Evolutionary conservation across 2,888 invertebrate genomes (phyloP), one percentile per base, ranked within the genome.

Genomic region (Apodemia duryi): DNA sequence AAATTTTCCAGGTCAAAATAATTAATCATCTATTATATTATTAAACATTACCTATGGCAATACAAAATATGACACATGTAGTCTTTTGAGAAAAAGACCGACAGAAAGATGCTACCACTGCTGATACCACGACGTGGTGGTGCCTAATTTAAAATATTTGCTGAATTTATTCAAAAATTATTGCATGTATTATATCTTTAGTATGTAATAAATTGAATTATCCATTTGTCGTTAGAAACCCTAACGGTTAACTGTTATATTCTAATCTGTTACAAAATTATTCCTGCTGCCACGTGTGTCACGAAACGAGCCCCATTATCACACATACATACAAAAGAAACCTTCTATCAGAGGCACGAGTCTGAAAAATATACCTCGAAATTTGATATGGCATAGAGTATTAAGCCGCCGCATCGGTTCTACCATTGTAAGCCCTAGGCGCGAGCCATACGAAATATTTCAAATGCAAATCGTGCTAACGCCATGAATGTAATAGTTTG

Each of bases 391-490:
- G 49, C 6, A n/a, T 49, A 49, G 49, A 91, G 84, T 85, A 82
- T 86, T 84, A 82, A 84, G 81, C 75, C 78, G 79, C 76, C 75
- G 75, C 77, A 78, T 74, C 78, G 84, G 83, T 85, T 79, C 80
- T 79, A 77, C 83, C 79, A 90, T 89, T 90, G 89, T 90, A 75
- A 79, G 81, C 80, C 80, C 79, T 81, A 80, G 85, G 84, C 88
- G 85, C 85, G 86, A 85, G 83, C 81, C 82, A 78, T 81, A 87
- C 84, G 78, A 88, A 89, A 89, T 90, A 86, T 87, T 91, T 91
- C 91, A 91, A 89, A 91, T 91, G 91, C 91, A 91, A 91, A 91
- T 91, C 91, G 91, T 90, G 89, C 87, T 80, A 84, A 84, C 85
- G 85, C 86, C 80, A 88, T 91, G 89, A 91, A 88, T 88, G 91